Base-by-base conservation (phyloP, 2,888 invertebrate genomes). In the Drosophila setosimentum region DNA sequence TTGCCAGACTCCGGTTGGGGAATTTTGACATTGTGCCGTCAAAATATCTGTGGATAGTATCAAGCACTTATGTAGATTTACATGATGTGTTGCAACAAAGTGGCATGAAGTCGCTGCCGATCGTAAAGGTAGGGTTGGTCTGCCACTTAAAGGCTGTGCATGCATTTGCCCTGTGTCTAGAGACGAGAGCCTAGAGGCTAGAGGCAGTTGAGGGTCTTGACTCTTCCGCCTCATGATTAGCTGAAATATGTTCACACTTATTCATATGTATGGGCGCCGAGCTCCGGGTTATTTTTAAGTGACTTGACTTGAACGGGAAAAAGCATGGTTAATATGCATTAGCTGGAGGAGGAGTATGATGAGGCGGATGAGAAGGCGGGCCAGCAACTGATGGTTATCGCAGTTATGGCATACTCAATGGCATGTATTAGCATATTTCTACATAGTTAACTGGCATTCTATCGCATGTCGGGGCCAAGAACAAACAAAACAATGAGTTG, bases 391-490 rank as follows among this genome's bases (percentile, higher is more conserved):
- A 68, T 87, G 63, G 48, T 73, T 83, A 86, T 83, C 84, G 62
- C 74, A 73, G 80, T 89, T 89, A 78, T 89, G 82, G 80, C 80
- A 78, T 72, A 49, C 18, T 18, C 67, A 66, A 40, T 66, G 55
- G 68, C 68, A 78, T 67, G 24, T 59, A 87, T 85, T 85, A 87
- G 80, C 88, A 85, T 85, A 87, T 82, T 87, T 85, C 89, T 82
- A 66, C 73, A 87, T 87, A 74, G 76, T 82, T 82, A 78, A 82
- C 87, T 76, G 65, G 62, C 71, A 83, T 78, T 86, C 75, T 60
- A 55, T 55, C 51, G 68, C 68, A 59, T 76, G 68, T 54, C 70
- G 30, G 27, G 45, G 58, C 53, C 63, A 33, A 70, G 42, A 71
- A 70, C 74, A 87, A 81, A 73, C 82, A 82, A 87, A 76, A 72